These are phyloP conservation scores for Montipora capricornis DNA, from an alignment of 64 coral and sea anemone genomes.

Conservation along the genomic window DNA sequence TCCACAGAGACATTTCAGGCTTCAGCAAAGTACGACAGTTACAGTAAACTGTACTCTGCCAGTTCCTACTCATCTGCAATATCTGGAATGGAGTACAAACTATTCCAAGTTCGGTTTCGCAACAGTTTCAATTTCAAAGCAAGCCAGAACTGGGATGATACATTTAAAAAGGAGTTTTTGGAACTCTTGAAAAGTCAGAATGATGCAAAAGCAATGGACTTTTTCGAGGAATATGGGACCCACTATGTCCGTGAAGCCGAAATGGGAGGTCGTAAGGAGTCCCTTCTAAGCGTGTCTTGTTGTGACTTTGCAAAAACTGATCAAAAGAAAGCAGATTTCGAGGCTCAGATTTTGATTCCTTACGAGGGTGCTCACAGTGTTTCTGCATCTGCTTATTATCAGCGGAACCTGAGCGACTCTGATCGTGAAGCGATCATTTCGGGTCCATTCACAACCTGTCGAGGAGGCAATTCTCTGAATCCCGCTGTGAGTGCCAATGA, in stretches of 20 bases:
- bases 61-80: too few relatives aligned
- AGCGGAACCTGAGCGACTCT: background rate
- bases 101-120: too few relatives aligned
- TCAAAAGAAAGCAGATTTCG: background rate
- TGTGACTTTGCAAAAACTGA: background rate
- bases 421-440: background rate
- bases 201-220: background rate
- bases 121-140: too few relatives aligned
- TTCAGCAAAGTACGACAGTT: background rate
- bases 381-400: background rate
- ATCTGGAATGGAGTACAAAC: too few relatives aligned
- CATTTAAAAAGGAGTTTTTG: too few relatives aligned
- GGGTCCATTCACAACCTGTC: too few relatives aligned
- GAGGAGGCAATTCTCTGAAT: too few relatives aligned
- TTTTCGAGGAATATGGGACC: conserved; percentile 5
- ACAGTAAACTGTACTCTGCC: background rate
- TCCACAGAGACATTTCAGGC: background rate
- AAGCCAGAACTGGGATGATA: too few relatives aligned
- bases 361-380: background rate
- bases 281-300: too few relatives aligned
- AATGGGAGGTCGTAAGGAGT: too few relatives aligned
- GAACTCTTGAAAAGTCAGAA: too few relatives aligned
- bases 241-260: background rate
- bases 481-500: too few relatives aligned
- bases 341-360: background rate